A percentile compares a stretch with the other conserved stretches of the same genome.
phyloP scores from a whole-genome alignment of 2,888 invertebrate genomes.

The Corythucha ciliata region DNA sequence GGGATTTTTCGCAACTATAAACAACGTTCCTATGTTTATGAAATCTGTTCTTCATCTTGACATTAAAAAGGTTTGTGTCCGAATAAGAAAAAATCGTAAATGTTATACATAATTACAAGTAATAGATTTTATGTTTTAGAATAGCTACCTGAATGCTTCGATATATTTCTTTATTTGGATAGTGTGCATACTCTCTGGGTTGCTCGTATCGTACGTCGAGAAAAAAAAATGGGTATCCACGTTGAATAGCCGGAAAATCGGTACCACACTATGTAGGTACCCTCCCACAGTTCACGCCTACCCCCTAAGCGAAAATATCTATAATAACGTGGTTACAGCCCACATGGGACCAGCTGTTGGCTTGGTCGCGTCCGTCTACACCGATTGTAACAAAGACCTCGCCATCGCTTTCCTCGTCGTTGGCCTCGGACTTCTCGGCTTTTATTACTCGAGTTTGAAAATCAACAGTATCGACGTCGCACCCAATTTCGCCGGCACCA shows the following conservation, averaged over 20 bases:
- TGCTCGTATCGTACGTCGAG: slow-evolving; percentile 11
- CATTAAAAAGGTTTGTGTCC: slow-evolving; percentile 43
- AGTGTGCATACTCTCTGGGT: slow-evolving; percentile 14
- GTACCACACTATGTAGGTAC: slow-evolving; percentile 22
- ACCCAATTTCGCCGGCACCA: slow-evolving; percentile 1
- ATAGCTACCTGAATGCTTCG: slow-evolving; percentile 18
- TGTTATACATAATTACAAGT: too few species aligned
- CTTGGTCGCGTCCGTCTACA: slow-evolving; percentile 56
- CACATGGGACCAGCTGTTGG: slow-evolving; percentile 57
- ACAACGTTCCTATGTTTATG: slow-evolving; percentile 60
- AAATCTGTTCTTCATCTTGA: slow-evolving; percentile 55
- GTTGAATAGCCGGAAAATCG: slow-evolving; percentile 19
- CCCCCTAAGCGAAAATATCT: too few species aligned
- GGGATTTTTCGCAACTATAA: slow-evolving; percentile 60
- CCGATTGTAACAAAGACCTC: slow-evolving; percentile 52
- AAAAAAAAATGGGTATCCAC: slow-evolving; percentile 14
- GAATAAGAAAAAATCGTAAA: neutral
- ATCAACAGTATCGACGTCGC: slow-evolving; percentile 51
- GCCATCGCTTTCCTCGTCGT: slow-evolving; percentile 54
- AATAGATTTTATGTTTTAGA: slow-evolving; percentile 16
- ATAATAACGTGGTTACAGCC: slow-evolving; percentile 45
- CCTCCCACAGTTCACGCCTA: too few species aligned
- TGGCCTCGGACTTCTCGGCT: slow-evolving; percentile 58
- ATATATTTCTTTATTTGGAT: slow-evolving; percentile 20
- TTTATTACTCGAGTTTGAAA: slow-evolving; percentile 60